phyloP scores from a whole-genome alignment of 2,113 vertebrate species.

The Thalassarche chlororhynchos region DNA sequence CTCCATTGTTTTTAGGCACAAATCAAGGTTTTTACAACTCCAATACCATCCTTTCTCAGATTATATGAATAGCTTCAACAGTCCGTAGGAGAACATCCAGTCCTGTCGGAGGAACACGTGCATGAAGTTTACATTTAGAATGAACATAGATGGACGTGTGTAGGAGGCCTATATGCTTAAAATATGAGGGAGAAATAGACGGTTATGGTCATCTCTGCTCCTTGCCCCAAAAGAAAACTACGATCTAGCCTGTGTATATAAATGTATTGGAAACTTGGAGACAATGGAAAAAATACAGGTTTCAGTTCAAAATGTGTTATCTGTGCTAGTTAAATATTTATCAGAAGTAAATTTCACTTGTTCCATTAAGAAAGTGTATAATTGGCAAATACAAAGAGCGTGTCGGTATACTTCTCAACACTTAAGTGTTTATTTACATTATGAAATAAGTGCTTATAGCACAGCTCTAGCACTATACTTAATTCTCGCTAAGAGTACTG shows the following conservation, averaged over 20 bases:
- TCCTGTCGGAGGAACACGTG: background rate
- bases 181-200: background rate
- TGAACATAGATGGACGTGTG: accelerated
- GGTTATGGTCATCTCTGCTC: background rate
- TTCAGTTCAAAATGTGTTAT: background rate
- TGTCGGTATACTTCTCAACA: background rate
- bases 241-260: background rate
- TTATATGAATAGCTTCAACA: background rate
- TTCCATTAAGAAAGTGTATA: background rate
- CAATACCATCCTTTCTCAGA: background rate
- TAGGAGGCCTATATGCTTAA: background rate
- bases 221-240: background rate
- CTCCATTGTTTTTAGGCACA: background rate
- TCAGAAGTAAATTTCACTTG: background rate
- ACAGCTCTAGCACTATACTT: background rate
- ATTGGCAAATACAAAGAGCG: background rate
- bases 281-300: background rate
- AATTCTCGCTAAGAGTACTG: background rate
- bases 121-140: background rate
- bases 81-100: background rate
- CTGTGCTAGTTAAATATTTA: background rate
- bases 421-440: background rate
- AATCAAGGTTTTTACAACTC: background rate
- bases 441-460: background rate
- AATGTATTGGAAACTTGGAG: background rate